These are phyloP conservation scores for Hippocampus comes DNA, from an alignment of 2,113 vertebrate species.

Conservation along the genomic window DNA sequence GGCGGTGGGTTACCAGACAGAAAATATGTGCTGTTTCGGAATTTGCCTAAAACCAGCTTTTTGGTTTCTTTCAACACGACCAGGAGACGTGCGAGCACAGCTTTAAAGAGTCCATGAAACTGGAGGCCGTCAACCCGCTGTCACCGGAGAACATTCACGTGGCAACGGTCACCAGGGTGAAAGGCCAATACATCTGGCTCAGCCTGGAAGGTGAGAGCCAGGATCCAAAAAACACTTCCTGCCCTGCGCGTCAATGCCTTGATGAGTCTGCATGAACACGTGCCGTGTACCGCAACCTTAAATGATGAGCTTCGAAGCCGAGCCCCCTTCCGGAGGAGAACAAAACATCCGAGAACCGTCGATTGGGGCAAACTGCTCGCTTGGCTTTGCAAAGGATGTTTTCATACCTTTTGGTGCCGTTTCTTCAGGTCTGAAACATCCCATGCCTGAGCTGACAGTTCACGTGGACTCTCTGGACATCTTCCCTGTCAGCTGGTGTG, in stretches of 20 bases:
- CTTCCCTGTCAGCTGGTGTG: constrained; percentile 97
- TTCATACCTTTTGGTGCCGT: background rate
- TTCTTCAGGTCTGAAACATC: constrained; percentile 83
- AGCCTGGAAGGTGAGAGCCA: constrained; percentile 83
- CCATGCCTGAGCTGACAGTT: constrained; percentile 87
- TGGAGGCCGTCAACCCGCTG: constrained; percentile 91
- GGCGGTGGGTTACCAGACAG: too few species aligned
- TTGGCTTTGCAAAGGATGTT: background rate
- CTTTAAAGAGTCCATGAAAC: constrained; percentile 94
- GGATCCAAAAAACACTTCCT: background rate
- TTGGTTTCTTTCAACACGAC: constrained; percentile 28
- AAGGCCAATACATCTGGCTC: constrained; percentile 91
- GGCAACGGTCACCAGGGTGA: constrained; percentile 84
- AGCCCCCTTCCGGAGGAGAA: background rate
- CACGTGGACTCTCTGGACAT: constrained; percentile 93
- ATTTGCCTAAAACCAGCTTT: background rate
- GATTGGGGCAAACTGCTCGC: background rate
- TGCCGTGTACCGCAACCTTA: too few species aligned
- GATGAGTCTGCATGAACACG: background rate
- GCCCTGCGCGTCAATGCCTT: background rate
- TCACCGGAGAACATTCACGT: constrained; percentile 90
- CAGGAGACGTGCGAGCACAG: constrained; percentile 85
- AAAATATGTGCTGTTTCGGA: too few species aligned
- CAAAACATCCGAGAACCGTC: background rate
- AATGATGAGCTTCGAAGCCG: background rate